phyloP scores from a whole-genome alignment of 2,113 vertebrate genomes.

The Microtus richardsoni region DNA sequence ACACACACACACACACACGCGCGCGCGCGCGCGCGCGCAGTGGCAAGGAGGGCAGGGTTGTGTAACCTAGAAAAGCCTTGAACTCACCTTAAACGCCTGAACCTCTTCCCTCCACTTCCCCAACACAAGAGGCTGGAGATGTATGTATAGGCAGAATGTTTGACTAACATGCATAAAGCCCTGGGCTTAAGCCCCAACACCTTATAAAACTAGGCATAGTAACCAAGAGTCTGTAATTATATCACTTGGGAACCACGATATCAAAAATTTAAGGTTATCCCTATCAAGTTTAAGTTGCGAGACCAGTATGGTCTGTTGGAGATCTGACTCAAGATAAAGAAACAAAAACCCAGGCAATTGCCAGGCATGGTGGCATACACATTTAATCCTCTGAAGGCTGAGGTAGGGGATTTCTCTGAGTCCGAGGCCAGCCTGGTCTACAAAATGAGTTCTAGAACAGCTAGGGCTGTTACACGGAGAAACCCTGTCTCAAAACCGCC shows the following conservation, averaged over 20 bases:
- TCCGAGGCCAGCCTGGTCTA: too few species aligned
- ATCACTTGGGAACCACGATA: background rate
- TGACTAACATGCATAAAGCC: background rate
- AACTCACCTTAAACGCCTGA: background rate
- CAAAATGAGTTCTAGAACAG: too few species aligned
- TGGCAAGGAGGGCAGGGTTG: too few species aligned
- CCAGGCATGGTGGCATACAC: too few species aligned
- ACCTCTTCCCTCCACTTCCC: background rate
- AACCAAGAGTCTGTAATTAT: too few species aligned
- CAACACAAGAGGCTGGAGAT: background rate
- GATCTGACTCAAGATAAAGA: background rate
- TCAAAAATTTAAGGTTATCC: background rate
- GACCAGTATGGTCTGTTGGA: background rate
- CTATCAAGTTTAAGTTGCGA: background rate
- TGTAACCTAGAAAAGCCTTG: background rate
- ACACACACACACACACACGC: too few species aligned
- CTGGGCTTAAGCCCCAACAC: background rate
- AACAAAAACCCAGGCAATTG: background rate
- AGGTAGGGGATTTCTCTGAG: too few species aligned
- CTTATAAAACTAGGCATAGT: background rate
- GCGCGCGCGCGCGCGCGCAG: accelerated
- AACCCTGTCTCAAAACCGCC: too few species aligned
- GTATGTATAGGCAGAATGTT: background rate
- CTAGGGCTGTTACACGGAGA: too few species aligned
- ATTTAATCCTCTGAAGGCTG: too few species aligned